Evolutionary conservation across 2,888 invertebrate genomes (phyloP).

Genomic region (Sarcophaga caerulescens): DNA sequence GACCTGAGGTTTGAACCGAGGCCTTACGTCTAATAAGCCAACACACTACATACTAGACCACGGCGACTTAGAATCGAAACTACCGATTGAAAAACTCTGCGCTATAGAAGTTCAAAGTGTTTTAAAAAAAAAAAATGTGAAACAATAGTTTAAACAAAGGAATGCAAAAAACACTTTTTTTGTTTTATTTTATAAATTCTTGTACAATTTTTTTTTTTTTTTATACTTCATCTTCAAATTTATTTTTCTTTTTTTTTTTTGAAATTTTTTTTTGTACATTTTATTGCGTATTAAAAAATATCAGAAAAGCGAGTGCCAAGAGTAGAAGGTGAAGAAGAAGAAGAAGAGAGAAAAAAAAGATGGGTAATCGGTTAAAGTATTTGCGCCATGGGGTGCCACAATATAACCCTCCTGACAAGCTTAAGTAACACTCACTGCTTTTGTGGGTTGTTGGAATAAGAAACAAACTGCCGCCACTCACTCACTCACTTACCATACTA

Average conservation of each 20-base stretch:
- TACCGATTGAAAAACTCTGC: not conserved
- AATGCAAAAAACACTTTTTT: slow-evolving; percentile 60
- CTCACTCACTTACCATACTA: slow-evolving; percentile 51
- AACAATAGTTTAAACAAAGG: slow-evolving; percentile 67
- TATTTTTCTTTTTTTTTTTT: slow-evolving; percentile 23
- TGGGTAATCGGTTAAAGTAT: slow-evolving; percentile 72
- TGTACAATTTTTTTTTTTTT: slow-evolving; percentile 38
- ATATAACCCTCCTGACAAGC: slow-evolving; percentile 68
- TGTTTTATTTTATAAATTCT: slow-evolving; percentile 58
- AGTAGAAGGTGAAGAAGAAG: not conserved
- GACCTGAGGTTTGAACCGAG: too few species aligned
- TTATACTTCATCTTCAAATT: not conserved
- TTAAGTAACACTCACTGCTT: slow-evolving; percentile 59
- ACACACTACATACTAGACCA: too few species aligned
- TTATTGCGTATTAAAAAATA: slow-evolving; percentile 67
- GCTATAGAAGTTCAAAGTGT: not conserved
- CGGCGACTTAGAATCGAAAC: too few species aligned
- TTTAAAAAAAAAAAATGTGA: slow-evolving; percentile 25
- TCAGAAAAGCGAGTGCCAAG: slow-evolving; percentile 65
- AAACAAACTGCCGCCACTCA: slow-evolving; percentile 67
- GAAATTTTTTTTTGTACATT: slow-evolving; percentile 30
- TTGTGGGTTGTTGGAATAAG: slow-evolving; percentile 44
- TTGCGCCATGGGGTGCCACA: slow-evolving; percentile 72
- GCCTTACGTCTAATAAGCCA: too few species aligned
- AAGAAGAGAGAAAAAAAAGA: slow-evolving; percentile 42